Evolutionary conservation across 2,888 invertebrate genomes (phyloP), one percentile per base, ranked within the genome.

Genomic region (Notocelia uddmanniana): DNA sequence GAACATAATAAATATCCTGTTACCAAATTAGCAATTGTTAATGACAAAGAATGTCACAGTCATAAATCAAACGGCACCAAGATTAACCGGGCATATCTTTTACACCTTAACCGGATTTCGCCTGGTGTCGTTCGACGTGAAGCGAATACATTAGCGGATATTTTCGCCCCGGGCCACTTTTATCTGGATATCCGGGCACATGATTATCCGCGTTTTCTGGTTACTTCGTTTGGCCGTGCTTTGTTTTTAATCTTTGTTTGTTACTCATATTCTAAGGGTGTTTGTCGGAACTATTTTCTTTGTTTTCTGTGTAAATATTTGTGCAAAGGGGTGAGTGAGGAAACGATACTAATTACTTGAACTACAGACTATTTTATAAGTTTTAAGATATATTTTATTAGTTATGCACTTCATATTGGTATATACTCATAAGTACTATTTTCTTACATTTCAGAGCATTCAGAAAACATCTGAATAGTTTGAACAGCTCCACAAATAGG

Each of bases 11-110:
- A 54, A 52, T 34, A 37, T 6, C 9, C n/a, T 31, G 31, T 52
- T 52, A 26, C n/a, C 48, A 41, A 57, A 68, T 68, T 69, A 72
- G 50, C 76, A 76, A 60, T 78, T 78, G 80, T 84, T 82, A 81
- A 81, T 81, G 83, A 79, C 78, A 82, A 83, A 81, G 78, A 84
- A 83, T 84, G 81, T 80, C 80, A 81, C 82, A 83, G 82, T 81
- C 81, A 86, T 92, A 91, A 91, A 91, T 91, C 91, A 90, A 87
- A 89, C 82, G 77, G 81, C 80, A 76, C 54, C 80, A 83, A 89
- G 89, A 91, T 91, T 91, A 91, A 89, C 89, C 88, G 82, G 85
- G 88, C 87, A 88, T 89, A 91, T 91, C 90, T 91, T 83, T 76
- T 76, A 74, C 88, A 89, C 89, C 90, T 90, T 88, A 88, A 88